Evolutionary conservation across 2,113 vertebrate genomes (phyloP).

Genomic region (Carassius carassius): DNA sequence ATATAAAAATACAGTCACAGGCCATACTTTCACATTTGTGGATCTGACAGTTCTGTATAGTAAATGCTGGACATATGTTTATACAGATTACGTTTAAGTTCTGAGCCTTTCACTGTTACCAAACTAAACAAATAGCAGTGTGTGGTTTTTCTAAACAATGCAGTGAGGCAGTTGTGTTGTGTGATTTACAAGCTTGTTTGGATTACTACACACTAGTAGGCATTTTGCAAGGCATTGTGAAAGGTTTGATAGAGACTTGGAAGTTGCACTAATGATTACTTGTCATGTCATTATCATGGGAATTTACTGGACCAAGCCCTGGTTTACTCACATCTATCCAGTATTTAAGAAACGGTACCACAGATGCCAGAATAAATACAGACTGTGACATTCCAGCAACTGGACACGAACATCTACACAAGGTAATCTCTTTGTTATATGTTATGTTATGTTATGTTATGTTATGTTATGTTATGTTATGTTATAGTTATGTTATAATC

Average conservation of each 20-base stretch:
- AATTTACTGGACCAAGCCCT: conserved; percentile 26
- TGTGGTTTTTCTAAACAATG: conserved; percentile 24
- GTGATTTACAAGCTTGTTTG: conserved; percentile 42
- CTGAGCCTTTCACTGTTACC: background rate
- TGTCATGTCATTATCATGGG: background rate
- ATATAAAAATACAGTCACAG: background rate
- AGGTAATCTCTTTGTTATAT: conserved; percentile 31
- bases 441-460: background rate
- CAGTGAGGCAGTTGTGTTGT: background rate
- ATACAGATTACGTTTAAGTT: background rate
- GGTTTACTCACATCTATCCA: conserved; percentile 27
- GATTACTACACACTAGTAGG: conserved; percentile 34
- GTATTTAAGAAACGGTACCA: conserved; percentile 44
- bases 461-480: too few species aligned
- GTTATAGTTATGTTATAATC: too few species aligned
- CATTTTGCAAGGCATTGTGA: conserved; percentile 30
- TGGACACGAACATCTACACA: conserved; percentile 11
- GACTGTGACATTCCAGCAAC: conserved; percentile 1
- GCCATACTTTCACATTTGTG: background rate
- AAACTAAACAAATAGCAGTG: background rate
- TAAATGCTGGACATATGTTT: background rate
- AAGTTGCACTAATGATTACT: conserved; percentile 44
- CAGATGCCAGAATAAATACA: background rate
- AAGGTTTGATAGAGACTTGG: background rate
- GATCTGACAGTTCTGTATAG: background rate